Conservation (phyloP, 2,113 vertebrate species). For the Dissostichus mawsoni region DNA sequence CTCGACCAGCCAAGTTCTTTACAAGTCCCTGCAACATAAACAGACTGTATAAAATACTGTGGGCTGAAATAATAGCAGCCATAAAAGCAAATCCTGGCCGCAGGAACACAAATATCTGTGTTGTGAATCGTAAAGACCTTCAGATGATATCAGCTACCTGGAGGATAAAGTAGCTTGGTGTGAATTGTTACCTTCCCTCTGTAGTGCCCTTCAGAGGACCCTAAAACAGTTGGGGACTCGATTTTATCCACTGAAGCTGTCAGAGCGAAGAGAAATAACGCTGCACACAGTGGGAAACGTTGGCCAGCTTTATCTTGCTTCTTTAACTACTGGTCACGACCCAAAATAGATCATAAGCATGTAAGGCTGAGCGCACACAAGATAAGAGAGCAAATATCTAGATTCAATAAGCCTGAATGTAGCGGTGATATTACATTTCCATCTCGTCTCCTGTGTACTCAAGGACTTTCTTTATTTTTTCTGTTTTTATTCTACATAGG, state of each 20-base stretch:
- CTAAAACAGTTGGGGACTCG: slow-evolving; percentile 42
- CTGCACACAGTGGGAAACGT: slow-evolving; percentile 6
- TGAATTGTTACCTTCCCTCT: slow-evolving; percentile 35
- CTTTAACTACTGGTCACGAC: slow-evolving; percentile 49
- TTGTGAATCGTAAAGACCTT: slow-evolving; percentile 50
- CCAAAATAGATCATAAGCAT: slow-evolving; percentile 37
- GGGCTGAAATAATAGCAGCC: slow-evolving; percentile 48
- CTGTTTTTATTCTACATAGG: not conserved
- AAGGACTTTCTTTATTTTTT: not conserved
- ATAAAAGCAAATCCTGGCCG: slow-evolving; percentile 57
- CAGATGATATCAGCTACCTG: slow-evolving; percentile 52
- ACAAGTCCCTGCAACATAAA: slow-evolving; percentile 38
- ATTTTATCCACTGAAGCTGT: slow-evolving; percentile 39
- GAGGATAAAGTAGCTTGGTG: slow-evolving; percentile 35
- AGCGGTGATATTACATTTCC: slow-evolving; percentile 26
- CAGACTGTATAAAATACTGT: slow-evolving; percentile 47
- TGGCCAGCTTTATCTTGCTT: slow-evolving; percentile 26
- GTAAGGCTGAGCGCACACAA: slow-evolving; percentile 5
- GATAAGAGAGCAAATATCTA: slow-evolving; percentile 45
- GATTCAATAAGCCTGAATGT: slow-evolving; percentile 41
- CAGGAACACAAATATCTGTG: slow-evolving; percentile 47
- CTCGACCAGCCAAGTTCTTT: slow-evolving; percentile 19
- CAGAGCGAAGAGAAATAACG: slow-evolving; percentile 39
- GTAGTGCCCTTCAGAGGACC: slow-evolving; percentile 50
- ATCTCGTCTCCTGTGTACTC: not conserved